phyloP scores from a whole-genome alignment of 1,140 invertebrate species.

The Lutraria rhynchaena region DNA sequence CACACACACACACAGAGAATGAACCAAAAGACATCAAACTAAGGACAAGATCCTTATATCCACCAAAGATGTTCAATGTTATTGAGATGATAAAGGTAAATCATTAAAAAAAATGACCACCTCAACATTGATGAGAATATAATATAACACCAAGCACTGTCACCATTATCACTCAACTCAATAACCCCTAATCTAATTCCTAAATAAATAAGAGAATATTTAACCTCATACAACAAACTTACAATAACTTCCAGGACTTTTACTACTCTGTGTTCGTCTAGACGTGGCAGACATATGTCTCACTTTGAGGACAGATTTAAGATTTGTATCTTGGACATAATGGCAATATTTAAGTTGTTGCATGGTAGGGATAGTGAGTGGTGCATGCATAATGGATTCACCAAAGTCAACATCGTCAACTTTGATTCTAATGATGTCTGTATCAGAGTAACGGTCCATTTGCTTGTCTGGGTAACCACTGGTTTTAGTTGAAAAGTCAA shows the following conservation, averaged over 20 bases:
- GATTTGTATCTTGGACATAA: neutral
- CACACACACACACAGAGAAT: too few relatives aligned
- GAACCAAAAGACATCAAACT: too few relatives aligned
- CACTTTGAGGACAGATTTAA: neutral
- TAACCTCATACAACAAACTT: neutral
- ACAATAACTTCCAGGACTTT: constrained; percentile 25
- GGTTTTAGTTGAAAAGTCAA: too few relatives aligned
- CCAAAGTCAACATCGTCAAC: constrained; percentile 17
- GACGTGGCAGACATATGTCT: constrained; percentile 3
- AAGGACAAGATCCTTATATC: too few relatives aligned
- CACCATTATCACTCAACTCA: too few relatives aligned
- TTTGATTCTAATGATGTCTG: constrained; percentile 17
- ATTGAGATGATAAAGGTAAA: too few relatives aligned
- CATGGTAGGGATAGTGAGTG: neutral
- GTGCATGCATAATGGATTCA: neutral
- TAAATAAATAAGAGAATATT: neutral
- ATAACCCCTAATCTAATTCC: too few relatives aligned
- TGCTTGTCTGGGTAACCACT: neutral
- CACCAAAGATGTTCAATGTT: too few relatives aligned
- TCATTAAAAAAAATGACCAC: too few relatives aligned
- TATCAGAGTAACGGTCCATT: constrained; percentile 11
- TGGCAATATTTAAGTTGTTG: neutral
- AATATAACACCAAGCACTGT: too few relatives aligned
- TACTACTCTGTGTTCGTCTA: constrained; percentile 21
- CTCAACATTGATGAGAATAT: too few relatives aligned